These are phyloP conservation scores for Hydrocynus forskahlii DNA, from an alignment of 2,797 vertebrate genomes.

Conservation along the genomic window DNA sequence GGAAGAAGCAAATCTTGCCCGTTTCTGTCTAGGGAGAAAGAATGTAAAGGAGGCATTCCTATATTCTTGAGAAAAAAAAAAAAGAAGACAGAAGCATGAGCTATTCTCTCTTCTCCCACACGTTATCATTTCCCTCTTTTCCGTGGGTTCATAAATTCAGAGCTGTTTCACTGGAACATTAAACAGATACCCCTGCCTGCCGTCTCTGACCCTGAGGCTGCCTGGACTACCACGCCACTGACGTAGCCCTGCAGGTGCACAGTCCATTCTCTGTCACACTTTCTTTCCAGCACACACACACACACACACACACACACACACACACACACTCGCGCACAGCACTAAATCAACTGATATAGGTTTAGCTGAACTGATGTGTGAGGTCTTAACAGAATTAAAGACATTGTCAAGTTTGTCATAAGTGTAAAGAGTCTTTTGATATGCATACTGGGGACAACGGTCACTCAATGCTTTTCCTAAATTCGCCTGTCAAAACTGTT, in stretches of 20 bases:
- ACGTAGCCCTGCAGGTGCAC: slow-evolving; percentile 68
- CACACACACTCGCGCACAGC: too few relatives aligned
- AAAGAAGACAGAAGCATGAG: slow-evolving; percentile 53
- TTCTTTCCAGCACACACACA: slow-evolving; percentile 1
- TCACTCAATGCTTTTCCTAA: slow-evolving; percentile 1
- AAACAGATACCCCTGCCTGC: slow-evolving; percentile 64
- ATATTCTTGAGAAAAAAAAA: slow-evolving; percentile 26
- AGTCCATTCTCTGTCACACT: slow-evolving; percentile 28
- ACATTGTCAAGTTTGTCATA: slow-evolving; percentile 35
- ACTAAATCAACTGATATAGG: slow-evolving; percentile 48
- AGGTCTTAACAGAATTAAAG: slow-evolving; percentile 47
- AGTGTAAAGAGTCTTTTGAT: slow-evolving; percentile 25
- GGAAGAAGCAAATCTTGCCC: slow-evolving; percentile 1
- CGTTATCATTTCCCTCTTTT: slow-evolving; percentile 48
- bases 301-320: slow-evolving; percentile 14
- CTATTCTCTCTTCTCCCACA: slow-evolving; percentile 51
- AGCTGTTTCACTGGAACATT: slow-evolving; percentile 60
- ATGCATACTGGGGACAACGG: slow-evolving; percentile 21
- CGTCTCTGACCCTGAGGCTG: slow-evolving; percentile 59
- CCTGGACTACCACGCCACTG: slow-evolving; percentile 61
- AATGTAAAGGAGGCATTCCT: slow-evolving; percentile 49
- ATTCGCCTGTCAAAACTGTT: slow-evolving; percentile 14
- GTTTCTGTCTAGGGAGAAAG: slow-evolving; percentile 28
- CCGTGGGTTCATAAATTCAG: slow-evolving; percentile 65
- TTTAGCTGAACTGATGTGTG: slow-evolving; percentile 39